phyloP scores from a whole-genome alignment of 2,888 invertebrate genomes.

The Seira musarum region DNA sequence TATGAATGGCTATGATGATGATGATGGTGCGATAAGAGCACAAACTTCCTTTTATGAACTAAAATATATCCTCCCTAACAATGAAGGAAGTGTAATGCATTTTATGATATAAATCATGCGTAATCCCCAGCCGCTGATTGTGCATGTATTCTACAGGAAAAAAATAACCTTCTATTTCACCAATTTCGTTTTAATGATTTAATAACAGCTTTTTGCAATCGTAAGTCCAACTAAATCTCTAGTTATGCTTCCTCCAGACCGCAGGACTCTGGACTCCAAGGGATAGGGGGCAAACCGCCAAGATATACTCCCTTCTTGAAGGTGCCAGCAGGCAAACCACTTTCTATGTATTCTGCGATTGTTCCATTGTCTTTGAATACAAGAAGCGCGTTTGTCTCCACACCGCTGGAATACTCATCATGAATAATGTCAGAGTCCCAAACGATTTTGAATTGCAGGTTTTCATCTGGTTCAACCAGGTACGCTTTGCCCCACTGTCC shows the following conservation, averaged over 20 bases:
- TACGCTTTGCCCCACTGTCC: conserved; percentile 31
- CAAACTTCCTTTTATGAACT: not conserved
- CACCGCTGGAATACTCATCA: conserved; percentile 15
- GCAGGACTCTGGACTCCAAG: conserved; percentile 35
- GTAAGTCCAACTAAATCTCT: too few species aligned
- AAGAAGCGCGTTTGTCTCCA: not conserved
- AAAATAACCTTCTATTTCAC: too few species aligned
- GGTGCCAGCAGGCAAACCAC: not conserved
- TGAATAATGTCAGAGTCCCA: conserved; percentile 36
- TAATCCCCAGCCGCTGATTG: too few species aligned
- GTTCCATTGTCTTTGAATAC: conserved; percentile 21
- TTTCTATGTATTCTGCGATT: not conserved
- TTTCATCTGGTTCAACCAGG: conserved; percentile 8
- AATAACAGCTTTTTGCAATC: too few species aligned
- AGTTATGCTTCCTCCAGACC: conserved; percentile 21
- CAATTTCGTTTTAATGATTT: too few species aligned
- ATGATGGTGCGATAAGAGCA: not conserved
- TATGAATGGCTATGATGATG: not conserved
- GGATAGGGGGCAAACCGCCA: conserved; percentile 19
- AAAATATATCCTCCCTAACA: too few species aligned
- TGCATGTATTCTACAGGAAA: too few species aligned
- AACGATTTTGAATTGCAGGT: not conserved
- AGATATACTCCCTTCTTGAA: conserved; percentile 22
- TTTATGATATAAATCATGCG: too few species aligned
- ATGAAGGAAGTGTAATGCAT: too few species aligned